Conservation (phyloP, 2,888 invertebrate genomes). For the Xylocampa areola region DNA sequence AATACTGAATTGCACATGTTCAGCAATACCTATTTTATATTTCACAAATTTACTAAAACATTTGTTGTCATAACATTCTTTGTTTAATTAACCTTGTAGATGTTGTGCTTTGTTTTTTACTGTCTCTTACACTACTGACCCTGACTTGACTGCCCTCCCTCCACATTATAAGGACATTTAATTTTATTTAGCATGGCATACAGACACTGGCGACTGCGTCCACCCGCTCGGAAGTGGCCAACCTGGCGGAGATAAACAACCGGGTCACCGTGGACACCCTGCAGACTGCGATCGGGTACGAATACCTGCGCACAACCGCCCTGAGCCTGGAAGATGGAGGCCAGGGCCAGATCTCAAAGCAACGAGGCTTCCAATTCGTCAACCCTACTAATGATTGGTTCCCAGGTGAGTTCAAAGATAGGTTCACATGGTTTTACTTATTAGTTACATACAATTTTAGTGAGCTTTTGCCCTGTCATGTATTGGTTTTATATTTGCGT, state of each 20-base stretch:
- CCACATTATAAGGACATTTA: conserved; percentile 79
- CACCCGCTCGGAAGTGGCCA: conserved; percentile 94
- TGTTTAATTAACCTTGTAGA: conserved; percentile 44
- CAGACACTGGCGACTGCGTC: conserved; percentile 96
- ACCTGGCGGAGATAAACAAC: conserved; percentile 94
- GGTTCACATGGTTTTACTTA: neutral
- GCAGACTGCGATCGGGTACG: conserved; percentile 94
- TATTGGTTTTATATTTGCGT: too few relatives aligned
- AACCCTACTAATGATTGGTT: conserved; percentile 97
- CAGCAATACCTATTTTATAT: conserved; percentile 37
- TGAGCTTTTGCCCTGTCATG: too few relatives aligned
- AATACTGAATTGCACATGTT: conserved; percentile 33
- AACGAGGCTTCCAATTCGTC: conserved; percentile 95
- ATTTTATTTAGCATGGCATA: conserved; percentile 93
- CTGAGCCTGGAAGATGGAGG: conserved; percentile 93
- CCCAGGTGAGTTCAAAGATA: conserved; percentile 89
- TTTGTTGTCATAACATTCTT: conserved; percentile 29
- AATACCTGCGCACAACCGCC: conserved; percentile 94
- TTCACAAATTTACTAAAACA: conserved; percentile 36
- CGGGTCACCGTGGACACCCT: conserved; percentile 92
- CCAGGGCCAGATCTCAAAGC: conserved; percentile 92
- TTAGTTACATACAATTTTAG: neutral
- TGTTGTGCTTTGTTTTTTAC: conserved; percentile 38
- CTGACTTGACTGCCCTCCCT: conserved; percentile 68
- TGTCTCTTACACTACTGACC: conserved; percentile 62